Base-by-base conservation (phyloP, 2,888 invertebrate species). In the Sisyra terminalis region DNA sequence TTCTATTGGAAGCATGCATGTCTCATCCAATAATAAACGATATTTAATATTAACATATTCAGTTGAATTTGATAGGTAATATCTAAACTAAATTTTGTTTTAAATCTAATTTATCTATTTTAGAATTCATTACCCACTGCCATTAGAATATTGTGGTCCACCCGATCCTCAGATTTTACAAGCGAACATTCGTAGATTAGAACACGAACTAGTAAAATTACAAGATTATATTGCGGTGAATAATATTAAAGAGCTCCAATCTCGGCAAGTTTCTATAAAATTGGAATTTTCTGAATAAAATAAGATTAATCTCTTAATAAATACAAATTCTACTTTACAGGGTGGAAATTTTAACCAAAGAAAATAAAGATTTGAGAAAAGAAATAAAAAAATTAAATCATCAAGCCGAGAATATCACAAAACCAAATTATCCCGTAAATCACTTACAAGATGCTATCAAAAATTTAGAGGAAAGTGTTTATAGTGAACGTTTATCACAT, bases 11-110 rank as follows among this genome's bases (percentile, higher is more conserved):
- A 24, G 24, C 7, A 5, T 53, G 11, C 46, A 46, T 39, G 50
- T 50, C 15, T 50, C 52, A 39, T 49, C 51, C n/a, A 61, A 54
- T 46, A 66, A 65, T 50, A 55, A 64, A 44, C 57, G 66, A 53
- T 70, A 70, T 50, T 56, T 71, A 24, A 70, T 71, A 48, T 54
- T 70, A 18, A 67, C 66, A 2, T 70, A 70, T 45, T 58, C 64
- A 15, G 69, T 67, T 13, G 69, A 70, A 56, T 70, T 70, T 53
- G 70, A 70, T 53, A 61, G 63, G 65, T 67, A 56, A 7, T 24
- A 24, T 24, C 24, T 5, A 24, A 7, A 3, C 24, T 7, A 24
- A 3, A 24, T 24, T 5, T 3, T 24, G 7, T 5, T 24, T 24
- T 3, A 24, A 24, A 7, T 24, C 24, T 24, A 24, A 24, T 7